phyloP scores from a whole-genome alignment of 2,113 vertebrate genomes.

The Nerophis lumbriciformis region DNA sequence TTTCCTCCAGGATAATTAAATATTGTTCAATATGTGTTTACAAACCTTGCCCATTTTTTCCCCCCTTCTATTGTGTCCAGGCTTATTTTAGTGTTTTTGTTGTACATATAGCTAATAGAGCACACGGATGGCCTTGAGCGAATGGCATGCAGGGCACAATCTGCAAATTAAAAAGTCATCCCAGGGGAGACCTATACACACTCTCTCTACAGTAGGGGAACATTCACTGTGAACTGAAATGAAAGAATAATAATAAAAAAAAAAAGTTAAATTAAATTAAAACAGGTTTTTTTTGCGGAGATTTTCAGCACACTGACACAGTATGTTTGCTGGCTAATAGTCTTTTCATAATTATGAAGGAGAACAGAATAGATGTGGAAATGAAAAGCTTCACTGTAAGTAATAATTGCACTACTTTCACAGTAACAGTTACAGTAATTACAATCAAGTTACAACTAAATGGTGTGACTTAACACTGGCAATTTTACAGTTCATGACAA shows the following conservation, averaged over 20 bases:
- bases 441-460: no score
- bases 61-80: slow-evolving; percentile 26
- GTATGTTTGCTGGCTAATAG: slow-evolving; percentile 50
- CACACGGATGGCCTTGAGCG: slow-evolving; percentile 61
- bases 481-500: no score
- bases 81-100: slow-evolving; percentile 62
- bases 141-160: slow-evolving; percentile 62
- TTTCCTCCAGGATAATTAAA: not conserved
- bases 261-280: slow-evolving; percentile 61
- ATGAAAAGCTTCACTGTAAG: slow-evolving; percentile 34
- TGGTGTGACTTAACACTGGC: no score
- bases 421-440: no score
- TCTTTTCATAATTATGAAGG: slow-evolving; percentile 42
- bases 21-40: not conserved
- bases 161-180: slow-evolving; percentile 67
- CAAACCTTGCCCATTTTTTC: slow-evolving; percentile 18
- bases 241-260: slow-evolving; percentile 18
- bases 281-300: slow-evolving; percentile 45
- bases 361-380: slow-evolving; percentile 42
- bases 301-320: slow-evolving; percentile 51
- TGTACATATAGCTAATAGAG: slow-evolving; percentile 50
- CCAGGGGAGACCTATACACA: slow-evolving; percentile 47
- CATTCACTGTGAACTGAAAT: no score
- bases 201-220: slow-evolving; percentile 31
- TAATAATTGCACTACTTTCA: no score